These are phyloP conservation scores for Albula glossodonta DNA, from an alignment of 2,113 vertebrate species.

Conservation along the genomic window DNA sequence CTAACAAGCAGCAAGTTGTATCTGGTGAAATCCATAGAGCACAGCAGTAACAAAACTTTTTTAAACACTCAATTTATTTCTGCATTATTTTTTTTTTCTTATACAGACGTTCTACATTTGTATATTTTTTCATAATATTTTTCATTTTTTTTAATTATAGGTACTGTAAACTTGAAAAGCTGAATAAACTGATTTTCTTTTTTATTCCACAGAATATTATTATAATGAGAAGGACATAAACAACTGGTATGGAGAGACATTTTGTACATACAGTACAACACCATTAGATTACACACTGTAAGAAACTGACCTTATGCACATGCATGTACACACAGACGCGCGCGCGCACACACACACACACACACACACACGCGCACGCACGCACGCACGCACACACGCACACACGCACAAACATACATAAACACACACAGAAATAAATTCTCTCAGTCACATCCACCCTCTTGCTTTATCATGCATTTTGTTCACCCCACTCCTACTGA, in stretches of 20 bases:
- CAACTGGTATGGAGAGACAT: neutral
- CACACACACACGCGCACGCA: too few species aligned
- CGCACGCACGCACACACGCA: too few species aligned
- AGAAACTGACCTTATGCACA: neutral
- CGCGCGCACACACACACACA: too few species aligned
- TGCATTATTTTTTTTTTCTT: neutral
- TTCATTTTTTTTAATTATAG: neutral
- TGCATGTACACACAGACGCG: too few species aligned
- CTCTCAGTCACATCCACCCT: neutral
- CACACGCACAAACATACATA: neutral
- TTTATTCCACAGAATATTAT: neutral
- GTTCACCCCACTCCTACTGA: neutral
- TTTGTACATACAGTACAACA: neutral
- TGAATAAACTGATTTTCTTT: neutral
- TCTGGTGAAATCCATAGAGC: neutral
- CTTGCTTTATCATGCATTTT: neutral
- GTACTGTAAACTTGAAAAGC: neutral
- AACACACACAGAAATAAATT: neutral
- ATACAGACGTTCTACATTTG: neutral
- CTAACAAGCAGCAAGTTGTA: neutral
- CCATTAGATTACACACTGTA: neutral
- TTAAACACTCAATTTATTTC: neutral
- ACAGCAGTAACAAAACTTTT: neutral
- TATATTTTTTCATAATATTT: neutral
- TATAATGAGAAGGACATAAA: neutral